Evolutionary conservation across 2,888 invertebrate genomes (phyloP), one percentile per base, ranked within the genome.

Genomic region (Drosophila monieri): DNA sequence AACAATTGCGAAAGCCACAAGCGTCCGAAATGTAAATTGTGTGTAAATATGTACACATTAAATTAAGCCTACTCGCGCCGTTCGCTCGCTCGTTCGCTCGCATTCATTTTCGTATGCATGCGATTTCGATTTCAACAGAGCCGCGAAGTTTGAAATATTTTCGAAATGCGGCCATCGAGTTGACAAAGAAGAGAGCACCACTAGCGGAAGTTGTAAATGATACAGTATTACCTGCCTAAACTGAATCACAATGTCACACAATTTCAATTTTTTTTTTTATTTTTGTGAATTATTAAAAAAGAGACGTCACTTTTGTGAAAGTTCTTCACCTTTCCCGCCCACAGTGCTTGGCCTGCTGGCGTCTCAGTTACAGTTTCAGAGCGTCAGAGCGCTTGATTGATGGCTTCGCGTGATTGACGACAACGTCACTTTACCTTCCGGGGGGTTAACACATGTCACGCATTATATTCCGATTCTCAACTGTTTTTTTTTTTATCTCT

Each of bases 351-450:
- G 35, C 61, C 62, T 67, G 59, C 53, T 78, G 68, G 64, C 60
- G 75, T 58, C 39, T 61, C 39, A 49, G 51, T 43, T 53, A 71
- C 37, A 54, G 47, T 37, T 37, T 44, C 2, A 27, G 46, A 21
- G 46, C 3, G 27, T 68, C 70, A 70, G 12, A 68, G 44, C 67
- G 55, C 70, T 78, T 85, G 85, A 80, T 80, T 87, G 85, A 87
- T 85, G 81, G 70, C 51, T 62, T 54, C 32, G 41, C 41, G 48
- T 73, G 73, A 81, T 81, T 80, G 81, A 78, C 88, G 68, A 54
- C 64, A 47, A 39, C 15, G 39, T 5, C 62, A 72, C 72, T 60
- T 58, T 66, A 68, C 69, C 84, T 76, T 62, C 30, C 23, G 30
- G 18, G 37, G 48, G 32, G 52, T 59, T 47, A 64, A 59, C 56